Conservation (phyloP, 2,888 invertebrate genomes). For the Nomada fabriciana region DNA sequence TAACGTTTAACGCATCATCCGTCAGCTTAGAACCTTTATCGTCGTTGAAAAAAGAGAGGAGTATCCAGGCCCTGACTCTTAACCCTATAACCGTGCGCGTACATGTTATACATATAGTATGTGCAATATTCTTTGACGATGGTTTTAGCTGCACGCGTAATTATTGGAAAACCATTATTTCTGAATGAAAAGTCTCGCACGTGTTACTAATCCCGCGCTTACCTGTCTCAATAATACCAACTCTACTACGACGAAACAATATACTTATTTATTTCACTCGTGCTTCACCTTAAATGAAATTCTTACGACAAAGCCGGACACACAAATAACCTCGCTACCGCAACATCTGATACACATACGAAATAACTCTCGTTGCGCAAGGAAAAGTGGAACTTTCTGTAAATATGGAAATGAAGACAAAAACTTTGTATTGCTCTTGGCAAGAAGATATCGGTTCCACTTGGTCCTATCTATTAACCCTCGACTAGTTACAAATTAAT, state of each 20-base stretch:
- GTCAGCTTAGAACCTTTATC: neutral
- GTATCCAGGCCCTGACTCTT: constrained; percentile 39
- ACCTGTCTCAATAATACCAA: constrained; percentile 12
- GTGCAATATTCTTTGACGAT: constrained; percentile 42
- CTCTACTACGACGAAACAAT: neutral
- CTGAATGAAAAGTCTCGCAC: constrained; percentile 45
- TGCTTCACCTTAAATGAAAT: neutral
- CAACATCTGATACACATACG: no score
- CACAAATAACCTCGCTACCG: no score
- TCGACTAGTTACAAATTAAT: no score
- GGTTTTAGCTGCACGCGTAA: constrained; percentile 38
- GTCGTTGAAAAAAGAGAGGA: neutral
- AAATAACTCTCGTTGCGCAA: no score
- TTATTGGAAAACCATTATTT: constrained; percentile 67
- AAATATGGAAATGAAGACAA: no score
- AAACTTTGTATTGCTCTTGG: no score
- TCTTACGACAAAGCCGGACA: neutral
- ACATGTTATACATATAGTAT: neutral
- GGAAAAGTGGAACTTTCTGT: no score
- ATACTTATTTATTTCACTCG: no score
- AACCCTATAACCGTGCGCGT: constrained; percentile 24
- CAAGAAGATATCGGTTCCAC: no score
- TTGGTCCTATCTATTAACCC: no score
- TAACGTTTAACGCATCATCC: constrained; percentile 40
- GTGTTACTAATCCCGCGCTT: neutral